Conservation (phyloP, 2,113 vertebrate species). For the Myotis lucifugus region DNA sequence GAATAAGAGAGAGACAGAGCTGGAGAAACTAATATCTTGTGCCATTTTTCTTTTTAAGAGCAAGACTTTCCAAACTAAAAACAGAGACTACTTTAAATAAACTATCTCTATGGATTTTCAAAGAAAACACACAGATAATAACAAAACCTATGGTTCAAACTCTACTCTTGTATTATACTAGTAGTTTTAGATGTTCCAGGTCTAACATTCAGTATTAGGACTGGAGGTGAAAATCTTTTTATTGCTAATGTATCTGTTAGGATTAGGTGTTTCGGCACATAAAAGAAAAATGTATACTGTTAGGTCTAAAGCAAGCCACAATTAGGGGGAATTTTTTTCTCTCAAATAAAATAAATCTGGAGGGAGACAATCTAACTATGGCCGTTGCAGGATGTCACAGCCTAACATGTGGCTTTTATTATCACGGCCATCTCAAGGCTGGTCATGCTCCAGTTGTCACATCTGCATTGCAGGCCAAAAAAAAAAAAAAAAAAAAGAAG, state of each 20-base stretch:
- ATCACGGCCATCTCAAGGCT: neutral
- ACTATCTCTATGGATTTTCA: neutral
- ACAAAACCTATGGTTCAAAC: neutral
- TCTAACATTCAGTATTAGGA: neutral
- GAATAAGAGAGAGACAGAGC: neutral
- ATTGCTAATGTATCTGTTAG: neutral
- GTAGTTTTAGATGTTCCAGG: neutral
- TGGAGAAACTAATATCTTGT: neutral
- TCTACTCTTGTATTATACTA: neutral
- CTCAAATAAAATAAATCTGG: neutral
- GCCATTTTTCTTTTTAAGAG: neutral
- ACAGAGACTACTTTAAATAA: slow-evolving; percentile 23
- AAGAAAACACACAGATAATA: neutral
- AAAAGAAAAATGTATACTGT: neutral
- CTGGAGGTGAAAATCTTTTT: neutral
- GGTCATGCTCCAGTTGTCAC: neutral
- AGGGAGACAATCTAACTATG: neutral
- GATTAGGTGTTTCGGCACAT: neutral
- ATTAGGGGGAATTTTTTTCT: neutral
- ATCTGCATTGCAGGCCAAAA: neutral
- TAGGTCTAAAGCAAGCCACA: neutral
- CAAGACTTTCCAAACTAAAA: slow-evolving; percentile 54
- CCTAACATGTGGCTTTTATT: slow-evolving; percentile 8
- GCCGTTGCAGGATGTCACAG: neutral
- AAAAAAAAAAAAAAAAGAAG: neutral